phyloP scores from a whole-genome alignment of 2,797 vertebrate genomes.

The Gorsachius magnificus region DNA sequence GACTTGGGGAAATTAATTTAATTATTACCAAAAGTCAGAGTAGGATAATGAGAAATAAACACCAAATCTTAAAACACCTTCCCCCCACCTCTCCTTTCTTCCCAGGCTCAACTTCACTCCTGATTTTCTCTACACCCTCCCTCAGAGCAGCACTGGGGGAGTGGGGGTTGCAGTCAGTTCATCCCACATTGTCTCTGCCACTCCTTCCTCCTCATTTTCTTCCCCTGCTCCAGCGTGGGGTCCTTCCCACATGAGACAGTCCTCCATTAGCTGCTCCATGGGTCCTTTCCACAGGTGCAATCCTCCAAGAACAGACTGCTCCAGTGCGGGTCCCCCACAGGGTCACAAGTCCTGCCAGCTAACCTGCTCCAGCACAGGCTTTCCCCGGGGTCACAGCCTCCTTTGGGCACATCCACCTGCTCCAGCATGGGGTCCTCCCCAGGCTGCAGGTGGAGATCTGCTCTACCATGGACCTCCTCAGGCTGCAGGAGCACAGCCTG shows the following conservation, averaged over 20 bases:
- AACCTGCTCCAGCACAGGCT: neutral
- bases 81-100: neutral
- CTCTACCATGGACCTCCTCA: neutral
- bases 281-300: too few species aligned
- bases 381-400: neutral
- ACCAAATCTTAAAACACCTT: too few species aligned
- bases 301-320: neutral
- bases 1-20: neutral
- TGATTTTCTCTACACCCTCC: neutral
- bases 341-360: neutral
- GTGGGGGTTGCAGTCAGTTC: neutral
- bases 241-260: neutral
- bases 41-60: neutral
- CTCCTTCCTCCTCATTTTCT: neutral
- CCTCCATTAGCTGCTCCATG: neutral
- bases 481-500: neutral
- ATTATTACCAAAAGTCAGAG: neutral
- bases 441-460: neutral
- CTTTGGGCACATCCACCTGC: neutral
- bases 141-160: accelerated
- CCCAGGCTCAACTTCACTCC: neutral
- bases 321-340: accelerated
- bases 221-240: too few species aligned
- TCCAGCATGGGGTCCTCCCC: accelerated
- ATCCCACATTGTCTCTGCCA: neutral